These are phyloP conservation scores for Pseudopodoces humilis DNA, from an alignment of 2,113 vertebrate species.

Conservation along the genomic window DNA sequence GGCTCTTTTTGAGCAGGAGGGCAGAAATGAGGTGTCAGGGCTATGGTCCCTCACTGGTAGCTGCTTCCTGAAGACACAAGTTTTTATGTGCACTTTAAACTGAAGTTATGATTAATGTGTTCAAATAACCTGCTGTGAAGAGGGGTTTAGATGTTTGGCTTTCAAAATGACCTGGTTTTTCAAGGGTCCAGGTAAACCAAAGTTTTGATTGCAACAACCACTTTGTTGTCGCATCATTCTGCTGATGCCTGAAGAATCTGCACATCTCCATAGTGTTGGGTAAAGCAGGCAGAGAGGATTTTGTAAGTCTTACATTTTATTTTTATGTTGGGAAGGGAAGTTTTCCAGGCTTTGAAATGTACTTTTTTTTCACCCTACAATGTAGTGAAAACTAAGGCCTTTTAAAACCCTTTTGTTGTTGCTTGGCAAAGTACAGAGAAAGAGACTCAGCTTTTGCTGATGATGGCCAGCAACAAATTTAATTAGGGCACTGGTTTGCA, in stretches of 20 bases:
- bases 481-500: neutral
- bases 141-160: neutral
- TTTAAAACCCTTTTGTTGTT: neutral
- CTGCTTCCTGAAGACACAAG: fast-evolving
- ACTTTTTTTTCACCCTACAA: neutral
- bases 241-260: neutral
- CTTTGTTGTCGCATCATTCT: fast-evolving
- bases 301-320: neutral
- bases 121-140: fast-evolving
- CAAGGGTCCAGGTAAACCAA: neutral
- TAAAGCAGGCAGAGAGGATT: neutral
- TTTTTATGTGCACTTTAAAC: fast-evolving
- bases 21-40: neutral
- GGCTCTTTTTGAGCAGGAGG: neutral
- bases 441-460: neutral
- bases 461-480: neutral
- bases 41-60: fast-evolving
- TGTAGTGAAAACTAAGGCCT: neutral
- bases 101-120: neutral
- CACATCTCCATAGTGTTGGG: neutral
- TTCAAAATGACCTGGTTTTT: neutral
- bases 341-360: neutral
- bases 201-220: fast-evolving
- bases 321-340: neutral
- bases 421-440: neutral